Evolutionary conservation across 2,797 vertebrate species (phyloP).

Genomic region (Tokudaia tokunoshimensis): DNA sequence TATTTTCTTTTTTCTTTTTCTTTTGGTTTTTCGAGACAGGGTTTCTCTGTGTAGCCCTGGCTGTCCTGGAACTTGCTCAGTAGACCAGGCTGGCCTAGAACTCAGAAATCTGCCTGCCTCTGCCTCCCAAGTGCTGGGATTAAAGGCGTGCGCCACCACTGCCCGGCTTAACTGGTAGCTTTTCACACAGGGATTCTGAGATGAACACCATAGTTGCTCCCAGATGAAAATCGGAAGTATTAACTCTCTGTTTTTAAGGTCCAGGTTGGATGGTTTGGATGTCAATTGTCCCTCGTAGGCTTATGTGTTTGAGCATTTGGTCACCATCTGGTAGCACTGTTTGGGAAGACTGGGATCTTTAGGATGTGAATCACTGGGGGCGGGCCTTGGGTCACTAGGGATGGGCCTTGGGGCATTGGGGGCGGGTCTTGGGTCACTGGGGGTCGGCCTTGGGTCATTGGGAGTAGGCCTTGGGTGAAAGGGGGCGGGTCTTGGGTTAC

Average conservation of each 20-base stretch:
- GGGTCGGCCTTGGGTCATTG: not conserved
- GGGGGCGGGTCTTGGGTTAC: not conserved
- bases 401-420: not conserved
- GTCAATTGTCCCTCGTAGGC: not conserved
- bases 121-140: too few species aligned
- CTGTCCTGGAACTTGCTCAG: too few species aligned
- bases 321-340: not conserved
- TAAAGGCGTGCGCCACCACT: too few species aligned
- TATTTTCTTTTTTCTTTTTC: too few species aligned
- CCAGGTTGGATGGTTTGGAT: not conserved
- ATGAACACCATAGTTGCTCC: not conserved
- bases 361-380: not conserved
- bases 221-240: not conserved
- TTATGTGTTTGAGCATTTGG: not conserved
- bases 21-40: too few species aligned
- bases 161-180: not conserved
- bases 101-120: too few species aligned
- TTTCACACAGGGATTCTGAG: not conserved
- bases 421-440: not conserved
- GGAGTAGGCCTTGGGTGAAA: not conserved
- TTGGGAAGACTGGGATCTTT: not conserved
- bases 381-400: not conserved
- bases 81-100: too few species aligned
- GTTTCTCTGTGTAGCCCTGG: too few species aligned
- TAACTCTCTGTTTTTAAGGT: not conserved